Base-by-base conservation (phyloP, 1,140 invertebrate genomes). In the Neomicropteryx cornuta region DNA sequence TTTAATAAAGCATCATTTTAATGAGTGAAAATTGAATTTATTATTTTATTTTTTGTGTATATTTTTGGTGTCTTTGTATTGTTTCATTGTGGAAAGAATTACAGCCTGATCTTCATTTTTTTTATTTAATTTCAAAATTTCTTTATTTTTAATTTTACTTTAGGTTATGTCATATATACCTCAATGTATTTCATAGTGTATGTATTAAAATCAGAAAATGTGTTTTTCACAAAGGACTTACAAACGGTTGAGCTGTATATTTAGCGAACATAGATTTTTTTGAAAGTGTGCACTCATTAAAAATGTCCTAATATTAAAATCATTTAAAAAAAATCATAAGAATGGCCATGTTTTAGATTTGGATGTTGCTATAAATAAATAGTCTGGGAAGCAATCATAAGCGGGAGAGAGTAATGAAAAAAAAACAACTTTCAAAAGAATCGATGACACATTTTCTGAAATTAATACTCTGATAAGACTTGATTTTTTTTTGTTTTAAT, bases 171-270 rank as follows among this genome's bases (percentile, higher is more conserved):
- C n/a, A 33, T 36, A 17, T 8, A 8, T 27, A 27, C 8, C 13
- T 27, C 8, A 13, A 8, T 13, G 23, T 27, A 8, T 8, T 27
- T 8, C 13, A 13, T 27, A 27, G 23, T 8, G 23, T 27, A 27
- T 8, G 23, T 27, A 27, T 27, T 27, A 27, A 38, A 55, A 60
- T 79, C 81, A 83, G 82, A 85, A 85, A 85, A 85, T 85, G 79
- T 84, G 81, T 85, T 83, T 84, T 76, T 79, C 79, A 82, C 79
- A 78, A 70, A 75, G 70, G 76, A 67, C 68, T 63, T 58, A 13
- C 8, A 13, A 27, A 27, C 23, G 8, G 13, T 8, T 27, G 8
- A 27, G 13, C 8, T 27, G 8, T 56, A 47, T 45, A 47, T 43
- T 44, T 39, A 38, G 30, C 57, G 36, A 6, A 20, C 60, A 59